These are phyloP conservation scores for Sinodicranocentrus sp. DNA, from an alignment of 2,888 invertebrate species.

Conservation along the genomic window DNA sequence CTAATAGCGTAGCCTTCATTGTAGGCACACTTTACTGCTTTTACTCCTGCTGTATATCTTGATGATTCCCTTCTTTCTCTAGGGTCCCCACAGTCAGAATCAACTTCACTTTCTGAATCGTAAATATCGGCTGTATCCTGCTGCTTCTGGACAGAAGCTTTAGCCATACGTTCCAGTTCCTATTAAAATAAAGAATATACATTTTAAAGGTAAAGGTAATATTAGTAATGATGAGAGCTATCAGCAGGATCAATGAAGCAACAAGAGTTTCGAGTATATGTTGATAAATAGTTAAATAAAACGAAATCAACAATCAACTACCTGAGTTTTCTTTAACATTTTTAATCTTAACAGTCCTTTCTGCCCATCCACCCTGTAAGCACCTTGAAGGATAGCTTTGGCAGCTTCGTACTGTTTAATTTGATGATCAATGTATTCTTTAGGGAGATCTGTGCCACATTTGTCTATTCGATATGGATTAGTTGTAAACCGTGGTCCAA, in stretches of 20 bases:
- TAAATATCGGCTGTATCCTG: constrained; percentile 26
- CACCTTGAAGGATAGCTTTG: constrained; percentile 51
- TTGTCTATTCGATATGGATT: constrained; percentile 50
- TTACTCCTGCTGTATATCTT: constrained; percentile 8
- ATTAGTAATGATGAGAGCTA: neutral
- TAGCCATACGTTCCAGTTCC: constrained; percentile 46
- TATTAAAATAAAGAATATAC: constrained; percentile 20
- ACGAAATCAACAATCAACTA: too few relatives aligned
- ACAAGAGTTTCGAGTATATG: too few relatives aligned
- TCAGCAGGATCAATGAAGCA: neutral
- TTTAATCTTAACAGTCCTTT: constrained; percentile 39
- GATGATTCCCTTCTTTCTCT: constrained; percentile 25
- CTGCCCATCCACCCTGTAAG: constrained; percentile 40
- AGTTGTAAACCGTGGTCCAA: constrained; percentile 36
- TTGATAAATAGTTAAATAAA: too few relatives aligned
- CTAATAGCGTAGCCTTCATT: constrained; percentile 51
- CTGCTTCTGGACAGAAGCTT: constrained; percentile 44
- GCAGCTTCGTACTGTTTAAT: constrained; percentile 49
- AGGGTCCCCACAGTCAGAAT: constrained; percentile 42
- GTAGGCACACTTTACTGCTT: constrained; percentile 43
- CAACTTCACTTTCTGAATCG: constrained; percentile 42
- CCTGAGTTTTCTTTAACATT: constrained; percentile 39
- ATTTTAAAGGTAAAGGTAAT: too few relatives aligned
- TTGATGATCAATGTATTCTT: constrained; percentile 49
- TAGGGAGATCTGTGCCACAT: constrained; percentile 33